Base-by-base conservation (phyloP, 2,113 vertebrate genomes). In the Stercorarius parasiticus region DNA sequence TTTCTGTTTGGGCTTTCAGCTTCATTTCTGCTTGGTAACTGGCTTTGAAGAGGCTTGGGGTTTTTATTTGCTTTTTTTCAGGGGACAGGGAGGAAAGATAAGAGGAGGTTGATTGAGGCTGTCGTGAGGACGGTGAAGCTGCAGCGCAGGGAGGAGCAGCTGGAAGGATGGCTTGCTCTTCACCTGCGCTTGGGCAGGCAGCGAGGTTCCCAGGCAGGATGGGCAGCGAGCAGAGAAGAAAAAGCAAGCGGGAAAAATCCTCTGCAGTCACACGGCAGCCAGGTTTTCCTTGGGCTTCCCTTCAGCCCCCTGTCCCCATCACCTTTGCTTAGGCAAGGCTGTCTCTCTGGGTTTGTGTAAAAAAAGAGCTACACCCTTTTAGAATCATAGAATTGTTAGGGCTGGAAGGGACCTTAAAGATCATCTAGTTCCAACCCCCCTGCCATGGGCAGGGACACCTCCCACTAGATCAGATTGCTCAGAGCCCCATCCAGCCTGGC, bases 91-190 rank as follows among this genome's bases (percentile, higher is more conserved):
- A 62, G 56, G 38, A 43, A 87, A 94, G 92, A 29, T 61, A 58
- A 93, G 40, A 49, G 58, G 17, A 42, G 42, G 27, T 18, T 76
- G 56, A 56, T 7, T 59, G 84, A 40, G n/a, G 61, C 40, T 72
- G 56, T 52, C 0, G 0, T 36, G 84, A 87, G 81, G 34, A 43
- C 2, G 6, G 36, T 43, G 40, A 52, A 55, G 52, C 47, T 76
- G 42, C n/a, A 66, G 47, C 6, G 1, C 13, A 3, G 2, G 3
- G 17, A 58, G 34, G 55, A 34, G 26, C 0, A 3, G 18, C 43
- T 29, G 34, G 26, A 72, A 92, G 49, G 52, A 56, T 2, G 40
- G 43, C n/a, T 90, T 9, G 1, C 36, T 36, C 56, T 84, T 67
- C 36, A 32, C 2, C 0, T 59, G 56, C 29, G n/a, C 49, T 56